phyloP scores from a whole-genome alignment of 1,140 invertebrate species.

The Drosophila carrolli region DNA sequence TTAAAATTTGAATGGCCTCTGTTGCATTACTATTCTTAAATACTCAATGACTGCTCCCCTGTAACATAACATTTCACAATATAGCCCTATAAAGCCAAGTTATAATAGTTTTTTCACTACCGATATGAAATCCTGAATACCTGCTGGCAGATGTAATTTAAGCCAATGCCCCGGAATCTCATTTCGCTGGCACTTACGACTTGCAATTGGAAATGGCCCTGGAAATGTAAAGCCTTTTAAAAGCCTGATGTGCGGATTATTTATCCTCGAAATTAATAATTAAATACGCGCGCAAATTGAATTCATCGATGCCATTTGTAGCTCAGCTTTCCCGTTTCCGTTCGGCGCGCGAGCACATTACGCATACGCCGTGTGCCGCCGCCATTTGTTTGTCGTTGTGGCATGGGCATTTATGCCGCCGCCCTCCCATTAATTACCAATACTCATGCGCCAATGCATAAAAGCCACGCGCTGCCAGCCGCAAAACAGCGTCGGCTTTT shows the following conservation, averaged over 20 bases:
- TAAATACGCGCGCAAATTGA: constrained; percentile 69
- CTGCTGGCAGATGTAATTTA: constrained; percentile 47
- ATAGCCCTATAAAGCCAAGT: neutral
- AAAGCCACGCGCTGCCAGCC: constrained; percentile 57
- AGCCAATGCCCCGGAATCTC: constrained; percentile 44
- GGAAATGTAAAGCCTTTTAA: constrained; percentile 68
- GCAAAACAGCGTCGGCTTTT: constrained; percentile 56
- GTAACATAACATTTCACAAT: neutral
- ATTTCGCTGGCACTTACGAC: constrained; percentile 46
- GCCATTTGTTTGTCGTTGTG: constrained; percentile 22
- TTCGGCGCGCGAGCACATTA: constrained; percentile 41
- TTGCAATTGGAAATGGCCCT: constrained; percentile 41
- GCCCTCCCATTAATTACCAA: constrained; percentile 65
- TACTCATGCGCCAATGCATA: constrained; percentile 68
- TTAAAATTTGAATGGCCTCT: too few relatives aligned
- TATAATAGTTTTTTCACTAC: too few relatives aligned
- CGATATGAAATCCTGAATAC: neutral
- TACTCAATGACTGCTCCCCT: too few relatives aligned
- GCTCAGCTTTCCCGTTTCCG: constrained; percentile 15
- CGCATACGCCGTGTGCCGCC: constrained; percentile 63
- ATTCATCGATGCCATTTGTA: constrained; percentile 46
- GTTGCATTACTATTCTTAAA: too few relatives aligned
- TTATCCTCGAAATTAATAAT: constrained; percentile 61
- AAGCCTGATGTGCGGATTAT: constrained; percentile 38
- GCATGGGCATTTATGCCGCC: constrained; percentile 44